A percentile compares a stretch with the other conserved stretches of the same genome.
Conservation (phyloP, 2,888 invertebrate genomes). For the Pseudococcus viburni region DNA sequence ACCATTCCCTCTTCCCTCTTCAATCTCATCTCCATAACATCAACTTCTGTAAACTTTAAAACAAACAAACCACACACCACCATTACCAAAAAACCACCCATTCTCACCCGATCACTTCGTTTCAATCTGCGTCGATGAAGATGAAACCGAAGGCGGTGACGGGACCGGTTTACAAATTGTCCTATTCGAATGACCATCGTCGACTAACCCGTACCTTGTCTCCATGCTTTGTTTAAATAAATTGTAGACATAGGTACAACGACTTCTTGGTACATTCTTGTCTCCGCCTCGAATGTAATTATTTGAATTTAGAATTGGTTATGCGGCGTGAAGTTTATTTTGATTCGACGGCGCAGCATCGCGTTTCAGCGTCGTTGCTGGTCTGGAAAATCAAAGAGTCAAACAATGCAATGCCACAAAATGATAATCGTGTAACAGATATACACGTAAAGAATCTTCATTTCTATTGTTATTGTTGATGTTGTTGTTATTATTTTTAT, state of each 20-base stretch:
- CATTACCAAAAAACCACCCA: too few species aligned
- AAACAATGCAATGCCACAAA: constrained; percentile 63
- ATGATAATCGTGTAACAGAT: constrained; percentile 61
- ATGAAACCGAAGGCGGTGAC: constrained; percentile 1
- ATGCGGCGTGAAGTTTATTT: constrained; percentile 66
- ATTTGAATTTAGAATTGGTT: constrained; percentile 66
- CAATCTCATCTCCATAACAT: too few species aligned
- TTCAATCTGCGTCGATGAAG: neutral
- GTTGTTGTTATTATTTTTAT: constrained; percentile 62
- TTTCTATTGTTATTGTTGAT: constrained; percentile 62
- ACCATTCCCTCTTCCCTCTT: too few species aligned
- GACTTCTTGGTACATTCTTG: constrained; percentile 63
- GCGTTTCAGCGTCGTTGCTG: constrained; percentile 11
- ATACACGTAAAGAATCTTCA: constrained; percentile 61
- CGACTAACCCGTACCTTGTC: constrained; percentile 24
- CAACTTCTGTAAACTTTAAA: too few species aligned
- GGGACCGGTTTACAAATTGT: constrained; percentile 22
- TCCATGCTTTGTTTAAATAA: constrained; percentile 40
- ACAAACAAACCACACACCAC: too few species aligned
- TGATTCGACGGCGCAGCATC: constrained; percentile 56
- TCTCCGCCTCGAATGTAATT: constrained; percentile 66
- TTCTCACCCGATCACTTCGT: too few species aligned
- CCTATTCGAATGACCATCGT: constrained; percentile 48
- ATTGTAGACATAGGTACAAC: constrained; percentile 60
- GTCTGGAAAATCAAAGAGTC: constrained; percentile 62